Percentiles rank a stretch among this genome's conserved stretches.
Evolutionary conservation across 1,140 invertebrate genomes (phyloP).

Genomic region (Fopius arisanus): DNA sequence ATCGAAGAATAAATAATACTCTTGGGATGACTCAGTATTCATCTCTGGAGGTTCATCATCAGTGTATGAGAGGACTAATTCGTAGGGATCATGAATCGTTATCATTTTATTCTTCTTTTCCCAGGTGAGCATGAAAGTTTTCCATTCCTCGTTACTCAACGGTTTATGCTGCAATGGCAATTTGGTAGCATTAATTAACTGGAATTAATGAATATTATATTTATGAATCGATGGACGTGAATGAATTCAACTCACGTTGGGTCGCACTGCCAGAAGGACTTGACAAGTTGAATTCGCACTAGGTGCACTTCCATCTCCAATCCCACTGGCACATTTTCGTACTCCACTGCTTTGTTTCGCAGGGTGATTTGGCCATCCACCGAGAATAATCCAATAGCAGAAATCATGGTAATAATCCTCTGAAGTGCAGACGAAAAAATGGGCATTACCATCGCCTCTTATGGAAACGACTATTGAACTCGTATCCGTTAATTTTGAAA

Average conservation of each 20-base stretch:
- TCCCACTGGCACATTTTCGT: slow-evolving; percentile 32
- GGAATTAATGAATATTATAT: no score
- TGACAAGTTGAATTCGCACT: not conserved
- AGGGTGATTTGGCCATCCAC: slow-evolving; percentile 34
- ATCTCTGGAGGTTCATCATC: not conserved
- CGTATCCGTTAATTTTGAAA: not conserved
- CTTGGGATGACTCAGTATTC: no score
- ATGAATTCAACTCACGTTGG: no score
- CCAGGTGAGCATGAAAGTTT: slow-evolving; percentile 37
- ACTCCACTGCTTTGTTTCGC: slow-evolving; percentile 30
- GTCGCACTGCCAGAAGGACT: no score
- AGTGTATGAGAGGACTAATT: slow-evolving; percentile 11
- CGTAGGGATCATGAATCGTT: slow-evolving; percentile 28
- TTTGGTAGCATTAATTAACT: not conserved
- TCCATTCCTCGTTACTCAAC: slow-evolving; percentile 35
- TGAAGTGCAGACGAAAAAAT: slow-evolving; percentile 32
- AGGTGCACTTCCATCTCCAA: not conserved
- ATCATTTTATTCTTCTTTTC: not conserved
- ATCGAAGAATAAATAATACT: slow-evolving; percentile 27
- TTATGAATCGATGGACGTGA: no score
- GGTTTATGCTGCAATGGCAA: not conserved
- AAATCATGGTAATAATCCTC: not conserved
- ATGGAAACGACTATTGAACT: slow-evolving; percentile 32
- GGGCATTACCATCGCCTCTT: slow-evolving; percentile 12
- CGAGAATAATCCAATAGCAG: slow-evolving; percentile 43